Evolutionary conservation across 2,797 vertebrate genomes (phyloP), one percentile per base, ranked within the genome.

Genomic region (Pagetopsis macropterus): DNA sequence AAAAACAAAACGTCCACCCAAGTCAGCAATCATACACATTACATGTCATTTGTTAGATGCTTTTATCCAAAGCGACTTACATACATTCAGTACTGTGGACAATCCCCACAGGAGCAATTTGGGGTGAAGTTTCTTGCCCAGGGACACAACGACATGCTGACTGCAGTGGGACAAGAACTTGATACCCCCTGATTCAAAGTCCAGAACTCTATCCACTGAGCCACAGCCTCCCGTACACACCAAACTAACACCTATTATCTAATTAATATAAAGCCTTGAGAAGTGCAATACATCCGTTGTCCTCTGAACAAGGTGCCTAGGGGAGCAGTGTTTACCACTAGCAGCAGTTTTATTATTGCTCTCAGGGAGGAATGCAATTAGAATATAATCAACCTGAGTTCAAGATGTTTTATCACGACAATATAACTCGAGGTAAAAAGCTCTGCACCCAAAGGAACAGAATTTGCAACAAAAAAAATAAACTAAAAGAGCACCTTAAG

Each of bases 351-450:
- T 3, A 70, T 10, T 27, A 37, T 50, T 41, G 14, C 5, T 40
- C 56, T 65, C 40, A 33, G 19, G 19, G 21, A 49, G 10, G 12
- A 48, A 60, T 27, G 58, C 70, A 16, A 73, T 81, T 76, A 68
- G 70, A 69, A 69, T 70, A 13, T 11, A 63, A 63, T 70, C 16
- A 19, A 44, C 40, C 27, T 70, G n/a, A 55, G 48, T 41, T 16
- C 4, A 65, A 43, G 41, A 56, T 52, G 54, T 52, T 48, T 23
- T 56, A 50, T 23, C 40, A 31, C 15, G 19, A 19, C 44, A 54
- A 40, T 21, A 50, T 33, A 12, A 54, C 44, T 54, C 6, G 31
- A 57, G 19, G 44, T 67, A 45, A 65, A 68, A 16, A 75, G 33
- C 46, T 50, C 37, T 49, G 3, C 2, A n/a, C 16, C 17, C 33